Base-by-base conservation (phyloP, 2,113 vertebrate species). In the Bolborhynchus lineola region DNA sequence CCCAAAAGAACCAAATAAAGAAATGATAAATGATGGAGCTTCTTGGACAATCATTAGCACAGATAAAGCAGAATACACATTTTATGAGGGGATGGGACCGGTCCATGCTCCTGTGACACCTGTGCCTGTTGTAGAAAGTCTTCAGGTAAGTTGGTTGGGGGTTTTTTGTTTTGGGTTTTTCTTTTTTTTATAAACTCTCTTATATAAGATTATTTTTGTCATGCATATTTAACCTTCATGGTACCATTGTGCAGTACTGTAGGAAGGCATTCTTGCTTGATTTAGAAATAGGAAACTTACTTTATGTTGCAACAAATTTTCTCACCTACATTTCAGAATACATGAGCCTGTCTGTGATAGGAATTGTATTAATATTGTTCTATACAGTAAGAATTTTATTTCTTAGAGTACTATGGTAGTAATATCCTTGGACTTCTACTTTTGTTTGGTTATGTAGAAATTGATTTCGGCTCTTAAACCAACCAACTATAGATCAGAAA, bases 21-120 rank as follows among this genome's bases (percentile, higher is more conserved):
- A 99, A 98, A 99, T 99, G 99, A 99, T 99, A 97, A 99, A 99
- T 82, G 99, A 99, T n/a, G 99, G 99, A 80, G 99, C 99, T 97
- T 99, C 99, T 92, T 99, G 99, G 99, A 99, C 99, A 99, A 99
- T 99, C 99, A 99, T 99, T 98, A 99, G 99, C 97, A 99, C 99
- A 84, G 99, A 99, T 97, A 99, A 99, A 98, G 99, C 99, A 42
- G 99, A 99, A 95, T 99, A 99, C 89, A 99, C 99, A 2, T 99
- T 99, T 98, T 99, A 99, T 79, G 99, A 99, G 98, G 99, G 99
- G 82, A 99, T 99, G 99, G 99, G 99, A 90, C 99, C 99, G 1
- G 99, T 99, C 95, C 98, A 99, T 91, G 98, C 99, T 90, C 99
- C 99, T 39, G 99, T 99, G 98, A 99, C 99, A 90, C 99, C 99